phyloP scores from a whole-genome alignment of 1,140 invertebrate genomes.

The Drosophila busckii region DNA sequence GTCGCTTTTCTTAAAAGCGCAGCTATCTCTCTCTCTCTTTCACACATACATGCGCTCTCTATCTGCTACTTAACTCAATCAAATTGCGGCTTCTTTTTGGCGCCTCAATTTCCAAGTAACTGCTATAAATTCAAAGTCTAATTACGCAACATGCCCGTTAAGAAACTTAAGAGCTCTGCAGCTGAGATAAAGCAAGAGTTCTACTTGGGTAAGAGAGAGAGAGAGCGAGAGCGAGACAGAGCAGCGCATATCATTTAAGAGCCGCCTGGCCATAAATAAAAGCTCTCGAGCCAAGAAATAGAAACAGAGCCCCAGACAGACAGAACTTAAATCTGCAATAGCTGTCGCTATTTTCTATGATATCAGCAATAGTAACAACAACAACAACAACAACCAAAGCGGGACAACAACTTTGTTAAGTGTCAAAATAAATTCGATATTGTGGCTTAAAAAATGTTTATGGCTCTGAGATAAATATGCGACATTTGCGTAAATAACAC shows the following conservation, averaged over 20 bases:
- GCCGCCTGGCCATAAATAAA: slow-evolving; percentile 66
- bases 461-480: slow-evolving; percentile 69
- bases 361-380: slow-evolving; percentile 28
- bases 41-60: slow-evolving; percentile 1
- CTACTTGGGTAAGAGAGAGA: too few relatives aligned
- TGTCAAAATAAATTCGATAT: slow-evolving; percentile 78
- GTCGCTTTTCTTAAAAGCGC: not conserved
- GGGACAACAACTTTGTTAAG: slow-evolving; percentile 70
- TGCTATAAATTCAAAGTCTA: slow-evolving; percentile 66
- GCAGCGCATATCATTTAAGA: slow-evolving; percentile 68
- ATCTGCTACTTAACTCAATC: not conserved
- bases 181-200: too few relatives aligned
- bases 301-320: slow-evolving; percentile 30
- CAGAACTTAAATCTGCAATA: slow-evolving; percentile 31
- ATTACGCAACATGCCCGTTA: slow-evolving; percentile 37
- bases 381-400: slow-evolving; percentile 32
- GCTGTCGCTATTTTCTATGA: slow-evolving; percentile 50
- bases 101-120: slow-evolving; percentile 57
- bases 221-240: too few relatives aligned
- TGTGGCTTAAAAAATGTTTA: slow-evolving; percentile 77
- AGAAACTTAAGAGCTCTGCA: slow-evolving; percentile 51
- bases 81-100: slow-evolving; percentile 22
- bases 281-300: slow-evolving; percentile 48
- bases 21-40: slow-evolving; percentile 1
- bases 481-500: slow-evolving; percentile 76